These are phyloP conservation scores for Lysandra bellargus DNA, from an alignment of 2,888 invertebrate genomes.

Conservation along the genomic window DNA sequence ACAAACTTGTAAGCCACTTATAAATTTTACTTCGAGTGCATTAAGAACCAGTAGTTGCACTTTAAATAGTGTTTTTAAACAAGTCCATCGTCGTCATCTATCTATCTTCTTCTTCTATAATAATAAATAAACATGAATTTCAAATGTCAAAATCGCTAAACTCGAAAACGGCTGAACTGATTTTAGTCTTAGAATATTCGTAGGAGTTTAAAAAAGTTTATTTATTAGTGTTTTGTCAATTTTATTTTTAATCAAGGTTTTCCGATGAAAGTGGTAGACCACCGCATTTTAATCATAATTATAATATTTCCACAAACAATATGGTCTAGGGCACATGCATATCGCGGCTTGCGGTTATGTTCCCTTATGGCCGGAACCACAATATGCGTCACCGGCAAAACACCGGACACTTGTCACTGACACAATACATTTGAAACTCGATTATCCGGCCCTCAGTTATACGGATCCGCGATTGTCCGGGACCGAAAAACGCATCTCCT, in stretches of 20 bases:
- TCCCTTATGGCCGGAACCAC: background rate
- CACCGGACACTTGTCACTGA: background rate
- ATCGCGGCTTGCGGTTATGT: background rate
- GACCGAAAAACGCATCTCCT: too few species aligned
- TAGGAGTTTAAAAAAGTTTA: too few species aligned
- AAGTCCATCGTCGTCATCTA: background rate
- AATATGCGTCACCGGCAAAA: slow-evolving; percentile 6
- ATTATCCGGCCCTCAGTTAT: too few species aligned
- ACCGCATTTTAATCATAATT: background rate
- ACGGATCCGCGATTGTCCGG: too few species aligned
- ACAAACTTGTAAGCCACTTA: slow-evolving; percentile 24
- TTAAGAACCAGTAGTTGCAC: slow-evolving; percentile 22
- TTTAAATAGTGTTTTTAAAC: background rate
- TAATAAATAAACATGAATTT: too few species aligned
- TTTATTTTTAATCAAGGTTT: background rate
- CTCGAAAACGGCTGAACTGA: too few species aligned
- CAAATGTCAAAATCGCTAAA: too few species aligned
- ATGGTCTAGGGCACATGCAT: background rate
- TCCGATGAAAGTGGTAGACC: background rate
- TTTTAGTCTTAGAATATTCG: too few species aligned
- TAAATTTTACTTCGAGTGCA: slow-evolving; percentile 30
- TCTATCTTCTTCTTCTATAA: too few species aligned
- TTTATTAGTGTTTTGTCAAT: background rate
- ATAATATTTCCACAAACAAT: background rate
- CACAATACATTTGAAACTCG: too few species aligned